Evolutionary conservation across 2,113 vertebrate genomes (phyloP), one percentile per base, ranked within the genome.

Genomic region (Pedionomus torquatus): DNA sequence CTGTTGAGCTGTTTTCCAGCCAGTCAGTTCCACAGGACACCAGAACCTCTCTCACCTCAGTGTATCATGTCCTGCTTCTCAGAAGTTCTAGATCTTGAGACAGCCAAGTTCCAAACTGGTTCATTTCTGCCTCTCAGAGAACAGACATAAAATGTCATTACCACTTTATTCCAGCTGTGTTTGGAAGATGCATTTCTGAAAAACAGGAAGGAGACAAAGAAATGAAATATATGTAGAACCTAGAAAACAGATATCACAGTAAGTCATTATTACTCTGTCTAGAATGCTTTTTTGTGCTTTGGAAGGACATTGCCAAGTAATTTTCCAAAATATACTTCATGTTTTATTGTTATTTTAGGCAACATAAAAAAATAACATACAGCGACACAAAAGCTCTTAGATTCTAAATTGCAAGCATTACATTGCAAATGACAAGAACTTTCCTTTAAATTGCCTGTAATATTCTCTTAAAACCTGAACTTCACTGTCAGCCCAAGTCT

Each of bases 321-420:
- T 95, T 94, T 90, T 74, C 86, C 64, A 18, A 91, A 93, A 94
- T 58, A 83, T 63, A 55, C 68, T 91, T 91, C 46, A 71, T 0
- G 1, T 70, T 95, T 83, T 91, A 95, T 90, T 94, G 93, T 66
- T 95, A 90, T 90, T 96, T 92, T 83, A 89, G 35, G 86, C 60
- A 92, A 85, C 82, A 95, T 95, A 95, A 95, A 95, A 95, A 81
- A 78, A 68, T 94, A 92, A 94, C 64, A 84, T 58, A 21, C 19
- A 90, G 54, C 37, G 55, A 94, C 72, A 89, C 76, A 78, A 92
- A 95, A 89, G 64, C 86, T 78, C 60, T 94, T 75, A 78, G 64
- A 71, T 87, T 92, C 51, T 83, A 93, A 95, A 91, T 78, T 95
- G 43, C 72, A 95, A 91, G 43, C 35, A 48, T 89, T 75, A 55